Evolutionary conservation across 1,140 invertebrate species (phyloP).

Genomic region (Trichoplusia ni): DNA sequence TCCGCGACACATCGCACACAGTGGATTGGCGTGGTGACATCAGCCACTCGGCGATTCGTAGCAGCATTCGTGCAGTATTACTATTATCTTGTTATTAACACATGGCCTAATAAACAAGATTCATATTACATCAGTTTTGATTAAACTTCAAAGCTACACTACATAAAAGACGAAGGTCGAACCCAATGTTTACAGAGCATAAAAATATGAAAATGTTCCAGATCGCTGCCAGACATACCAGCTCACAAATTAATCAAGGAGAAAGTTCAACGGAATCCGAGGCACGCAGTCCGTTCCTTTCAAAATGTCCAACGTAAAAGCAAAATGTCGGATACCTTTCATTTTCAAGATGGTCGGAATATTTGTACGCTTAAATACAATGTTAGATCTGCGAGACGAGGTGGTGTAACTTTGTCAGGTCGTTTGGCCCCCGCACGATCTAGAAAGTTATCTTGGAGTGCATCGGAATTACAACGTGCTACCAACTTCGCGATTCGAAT

Average conservation of each 20-base stretch:
- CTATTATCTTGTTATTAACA: no score
- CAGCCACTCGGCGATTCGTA: no score
- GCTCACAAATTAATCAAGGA: slow-evolving; percentile 33
- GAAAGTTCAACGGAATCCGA: slow-evolving; percentile 25
- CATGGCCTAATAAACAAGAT: no score
- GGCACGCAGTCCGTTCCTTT: slow-evolving; percentile 35
- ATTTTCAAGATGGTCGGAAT: slow-evolving; percentile 37
- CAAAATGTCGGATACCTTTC: slow-evolving; percentile 28
- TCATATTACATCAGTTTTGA: not conserved
- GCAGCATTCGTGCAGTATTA: no score
- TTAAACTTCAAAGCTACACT: not conserved
- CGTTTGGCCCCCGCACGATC: slow-evolving; percentile 64
- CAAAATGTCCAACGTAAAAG: slow-evolving; percentile 29
- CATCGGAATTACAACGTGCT: slow-evolving; percentile 70
- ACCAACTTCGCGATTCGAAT: slow-evolving; percentile 63
- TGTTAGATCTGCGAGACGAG: slow-evolving; percentile 56
- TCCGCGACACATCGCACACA: no score
- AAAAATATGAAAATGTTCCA: not conserved
- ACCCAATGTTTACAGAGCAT: not conserved
- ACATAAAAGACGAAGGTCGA: not conserved
- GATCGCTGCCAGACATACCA: slow-evolving; percentile 21
- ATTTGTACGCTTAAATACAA: slow-evolving; percentile 52
- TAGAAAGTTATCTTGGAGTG: slow-evolving; percentile 66
- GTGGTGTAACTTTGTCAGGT: slow-evolving; percentile 67
- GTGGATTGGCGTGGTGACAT: no score